Base-by-base conservation (phyloP, 1,140 invertebrate genomes). In the Lucilia sericata region DNA sequence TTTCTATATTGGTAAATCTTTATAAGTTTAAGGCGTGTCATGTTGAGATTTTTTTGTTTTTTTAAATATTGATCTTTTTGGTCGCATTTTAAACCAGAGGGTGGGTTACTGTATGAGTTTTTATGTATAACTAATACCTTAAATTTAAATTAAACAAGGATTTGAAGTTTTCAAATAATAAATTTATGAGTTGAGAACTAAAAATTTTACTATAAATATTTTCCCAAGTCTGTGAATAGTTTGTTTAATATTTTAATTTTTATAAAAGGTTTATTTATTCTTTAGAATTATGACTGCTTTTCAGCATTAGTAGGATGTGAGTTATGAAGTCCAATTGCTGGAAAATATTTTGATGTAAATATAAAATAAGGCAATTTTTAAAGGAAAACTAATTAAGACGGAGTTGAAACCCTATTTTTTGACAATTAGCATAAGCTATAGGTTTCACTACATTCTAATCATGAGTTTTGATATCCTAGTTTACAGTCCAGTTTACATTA, bases 171-270 rank as follows among this genome's bases (percentile, higher is more conserved):
- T 49, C 17, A 49, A 12, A 21, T 51, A 51, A 49, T 21, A 42
- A 78, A 49, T 80, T 80, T 80, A 80, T 80, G 36, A 30, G 12
- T 10, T 80, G 76, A 30, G 76, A 80, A 78, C 34, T 17, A 36
- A 17, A 80, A 80, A 49, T 51, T 8, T 80, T 49, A 51, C 21
- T 9, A 21, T 17, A 80, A 80, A 80, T 25, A 80, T 21, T 80
- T 80, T 80, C 36, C 42, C 76, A 80, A 49, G 76, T 80, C 65
- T 70, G 9, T 19, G 65, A 80, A 80, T 80, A 21, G 25, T 49
- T 80, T 49, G 9, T 80, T 21, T 70, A 70, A 70, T 70, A 70
- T 70, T 70, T 51, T 80, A 80, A 80, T 80, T 51, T 80, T 9
- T 12, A 10, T 80, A 80, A 80, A 80, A 80, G 76, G 76, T 80